Evolutionary conservation across 1,140 invertebrate species (phyloP), one percentile per base, ranked within the genome.

Genomic region (Archegozetes longisetosus): DNA sequence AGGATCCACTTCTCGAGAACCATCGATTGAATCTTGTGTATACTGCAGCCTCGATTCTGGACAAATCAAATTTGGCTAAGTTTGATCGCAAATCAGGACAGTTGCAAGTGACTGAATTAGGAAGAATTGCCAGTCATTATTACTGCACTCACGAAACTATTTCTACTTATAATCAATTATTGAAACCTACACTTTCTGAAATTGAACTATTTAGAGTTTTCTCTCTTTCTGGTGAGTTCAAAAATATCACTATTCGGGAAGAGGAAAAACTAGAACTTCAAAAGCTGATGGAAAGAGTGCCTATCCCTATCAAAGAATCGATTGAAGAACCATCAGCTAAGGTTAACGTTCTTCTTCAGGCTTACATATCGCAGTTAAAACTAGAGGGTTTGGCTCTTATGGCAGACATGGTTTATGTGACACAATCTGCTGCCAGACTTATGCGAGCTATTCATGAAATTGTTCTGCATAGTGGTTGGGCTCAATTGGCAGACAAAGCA

Each of bases 341-440:
- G 76, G 88, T 96, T 2, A 89, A 89, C 69, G 90, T 96, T 6
- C 72, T 98, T 2, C 76, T 98, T 2, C 93, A 98, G 74, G 93
- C 94, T 0, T 98, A 98, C 72, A 98, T 99, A 56, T 98, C 94
- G 0, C 94, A 98, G 70, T 72, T 99, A 48, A 98, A 98, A 73
- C 75, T 99, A 40, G 95, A 98, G 72, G 94, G 95, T 14, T 97
- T 98, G 73, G 93, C 94, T 1, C 74, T 99, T 2, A 95, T 98
- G 88, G 88, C 92, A 0, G 96, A 99, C 72, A 98, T 98, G 95
- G 91, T 98, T 0, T 99, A 91, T 69, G 90, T 99, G 0, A 98
- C 95, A 0, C 96, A 99, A 73, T 97, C 92, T 3, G 96, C 96
- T 0, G 84, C 87, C 2, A 78, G 96, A 56, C 75, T 99, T 3